Evolutionary conservation across 2,888 invertebrate genomes (phyloP), one percentile per base, ranked within the genome.

Genomic region (Apotomis turbidana): DNA sequence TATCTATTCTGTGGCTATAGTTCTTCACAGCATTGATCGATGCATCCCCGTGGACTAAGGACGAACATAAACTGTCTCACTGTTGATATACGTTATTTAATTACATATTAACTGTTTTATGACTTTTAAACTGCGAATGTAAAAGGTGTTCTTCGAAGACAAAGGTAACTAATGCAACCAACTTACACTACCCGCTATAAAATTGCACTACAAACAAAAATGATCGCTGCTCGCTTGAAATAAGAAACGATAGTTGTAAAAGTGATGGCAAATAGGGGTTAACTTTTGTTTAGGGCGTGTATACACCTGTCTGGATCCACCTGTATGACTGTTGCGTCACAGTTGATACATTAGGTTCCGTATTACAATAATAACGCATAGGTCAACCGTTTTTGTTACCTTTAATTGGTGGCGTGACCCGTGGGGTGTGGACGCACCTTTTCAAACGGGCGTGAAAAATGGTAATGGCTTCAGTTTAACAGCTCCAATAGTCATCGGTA

Each of bases 291-390:
- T 85, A 85, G 87, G 87, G 88, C 83, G 82, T 75, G 78, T 73
- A 75, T 78, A 78, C 89, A 90, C 89, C 89, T 90, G 90, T 88
- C 85, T 74, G 63, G 62, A 78, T 67, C 85, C 90, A 89, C 88
- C 90, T 88, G 88, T 87, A 87, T 78, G 85, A 83, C 87, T 89
- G 88, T 90, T 90, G 89, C 82, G 83, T 87, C 85, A 89, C 88
- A 88, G 89, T 90, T 89, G 84, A 79, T 79, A 76, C 80, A 79
- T 77, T 79, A 78, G 76, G 72, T 67, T 71, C 54, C 67, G 71
- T 71, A 71, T 71, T 71, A 69, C 63, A 60, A 75, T 70, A 64
- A 66, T 74, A 74, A 70, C 73, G 70, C 51, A 74, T 70, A 70
- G 70, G 73, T 74, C 73, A 70, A 52, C 60, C 15, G 63, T 68